Conservation (phyloP, 2,888 invertebrate genomes). For the Microctonus hyperodae region DNA sequence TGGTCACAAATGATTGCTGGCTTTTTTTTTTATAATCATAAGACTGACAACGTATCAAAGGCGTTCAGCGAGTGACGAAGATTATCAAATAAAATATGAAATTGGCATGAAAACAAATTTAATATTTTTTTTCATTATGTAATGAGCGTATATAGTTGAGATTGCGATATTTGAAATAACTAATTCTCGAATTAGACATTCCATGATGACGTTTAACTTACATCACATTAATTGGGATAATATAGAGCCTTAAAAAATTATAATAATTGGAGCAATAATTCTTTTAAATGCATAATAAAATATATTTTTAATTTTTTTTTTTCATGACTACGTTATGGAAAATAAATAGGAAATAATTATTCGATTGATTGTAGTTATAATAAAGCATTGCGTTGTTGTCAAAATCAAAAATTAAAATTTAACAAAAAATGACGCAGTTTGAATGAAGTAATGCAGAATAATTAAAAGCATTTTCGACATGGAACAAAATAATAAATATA, state of each 20-base stretch:
- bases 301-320: too few species aligned
- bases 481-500: neutral
- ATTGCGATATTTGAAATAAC: neutral
- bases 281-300: neutral
- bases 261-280: neutral
- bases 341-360: neutral
- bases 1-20: neutral
- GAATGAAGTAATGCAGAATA: neutral
- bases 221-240: neutral
- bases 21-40: conserved; percentile 4
- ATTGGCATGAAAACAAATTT: neutral
- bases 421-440: neutral
- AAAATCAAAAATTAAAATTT: neutral
- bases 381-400: neutral
- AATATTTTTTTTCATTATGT: neutral
- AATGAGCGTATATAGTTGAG: neutral
- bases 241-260: neutral
- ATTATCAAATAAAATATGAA: neutral
- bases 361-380: neutral
- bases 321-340: neutral
- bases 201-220: neutral
- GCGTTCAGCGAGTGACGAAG: neutral
- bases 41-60: conserved; percentile 13
- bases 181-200: neutral
- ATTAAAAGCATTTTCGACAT: neutral